Evolutionary conservation across 2,888 invertebrate species (phyloP), one percentile per base, ranked within the genome.

Genomic region (Asteroscopus sphinx): DNA sequence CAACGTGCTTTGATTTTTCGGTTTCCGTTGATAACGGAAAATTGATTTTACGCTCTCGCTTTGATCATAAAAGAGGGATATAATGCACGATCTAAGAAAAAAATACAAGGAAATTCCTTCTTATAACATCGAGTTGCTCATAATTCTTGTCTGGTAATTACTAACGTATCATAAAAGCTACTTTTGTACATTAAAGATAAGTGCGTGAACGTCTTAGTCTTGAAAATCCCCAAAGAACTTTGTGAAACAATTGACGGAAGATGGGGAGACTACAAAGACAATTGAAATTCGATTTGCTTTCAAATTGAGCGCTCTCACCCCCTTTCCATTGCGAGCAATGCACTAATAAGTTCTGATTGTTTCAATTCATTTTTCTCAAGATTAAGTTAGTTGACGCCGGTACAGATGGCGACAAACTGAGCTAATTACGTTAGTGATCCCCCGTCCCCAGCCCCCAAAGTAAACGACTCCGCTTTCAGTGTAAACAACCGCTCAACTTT

Each of bases 401-500:
- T 81, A 81, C 79, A 80, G 83, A 80, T 79, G 82, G 76, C 79
- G 82, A 77, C 84, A 79, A 85, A 86, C 86, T 87, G 84, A 68
- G 80, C 89, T 92, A 92, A 93, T 93, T 92, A 91, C 83, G 87
- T 93, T 90, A 91, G 89, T 85, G 87, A 87, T 85, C 83, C 84
- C 84, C 79, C 76, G 68, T 71, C 73, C 68, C 61, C 76, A 67
- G 77, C 80, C 77, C 83, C 85, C 77, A 84, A 90, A 91, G 89
- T 86, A 91, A 92, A 93, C 93, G 88, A 89, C 88, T 90, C 89
- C 83, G 86, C 88, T 92, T 91, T 88, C 91, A 86, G 79, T 87
- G 89, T 89, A 93, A 92, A 93, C 92, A 93, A 89, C 80, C 85
- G 86, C 86, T 90, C 88, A 87, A 92, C 87, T 90, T 90, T 87